These are phyloP conservation scores for Schizothorax lantsangensis DNA, from an alignment of 2,797 vertebrate genomes.

Conservation along the genomic window DNA sequence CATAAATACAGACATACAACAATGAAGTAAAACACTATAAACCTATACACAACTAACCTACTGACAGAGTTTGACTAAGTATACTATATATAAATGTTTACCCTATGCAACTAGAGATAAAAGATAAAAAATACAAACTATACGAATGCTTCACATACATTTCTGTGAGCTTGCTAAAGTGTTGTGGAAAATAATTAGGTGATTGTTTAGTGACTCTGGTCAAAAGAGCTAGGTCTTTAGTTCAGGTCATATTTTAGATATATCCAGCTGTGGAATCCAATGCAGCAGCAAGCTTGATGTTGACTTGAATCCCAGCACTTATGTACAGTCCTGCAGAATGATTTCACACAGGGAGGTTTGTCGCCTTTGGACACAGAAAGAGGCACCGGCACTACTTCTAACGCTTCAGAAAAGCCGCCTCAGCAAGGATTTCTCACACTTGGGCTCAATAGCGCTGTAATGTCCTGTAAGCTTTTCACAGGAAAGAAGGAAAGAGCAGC, in stretches of 20 bases:
- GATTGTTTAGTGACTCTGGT: neutral
- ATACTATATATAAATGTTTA: no score
- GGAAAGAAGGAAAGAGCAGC: slow-evolving; percentile 17
- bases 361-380: slow-evolving; percentile 4
- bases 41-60: no score
- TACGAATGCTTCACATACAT: no score
- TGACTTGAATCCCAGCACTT: neutral
- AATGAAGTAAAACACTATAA: no score
- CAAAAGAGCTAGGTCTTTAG: neutral
- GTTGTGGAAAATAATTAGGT: neutral
- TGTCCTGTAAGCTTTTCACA: slow-evolving; percentile 38
- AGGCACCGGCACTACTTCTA: neutral
- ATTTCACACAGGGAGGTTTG: slow-evolving; percentile 23
- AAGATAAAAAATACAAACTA: no score
- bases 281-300: neutral
- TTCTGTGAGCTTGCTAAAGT: neutral
- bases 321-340: slow-evolving; percentile 4
- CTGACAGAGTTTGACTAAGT: no score
- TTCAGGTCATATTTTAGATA: neutral
- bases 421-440: slow-evolving; percentile 37
- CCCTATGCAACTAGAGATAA: no score
- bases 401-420: slow-evolving; percentile 9
- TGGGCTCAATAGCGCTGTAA: slow-evolving; percentile 24
- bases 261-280: slow-evolving; percentile 2
- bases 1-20: no score